phyloP scores from a whole-genome alignment of 2,888 invertebrate species.

The Bruchidius siliquastri region DNA sequence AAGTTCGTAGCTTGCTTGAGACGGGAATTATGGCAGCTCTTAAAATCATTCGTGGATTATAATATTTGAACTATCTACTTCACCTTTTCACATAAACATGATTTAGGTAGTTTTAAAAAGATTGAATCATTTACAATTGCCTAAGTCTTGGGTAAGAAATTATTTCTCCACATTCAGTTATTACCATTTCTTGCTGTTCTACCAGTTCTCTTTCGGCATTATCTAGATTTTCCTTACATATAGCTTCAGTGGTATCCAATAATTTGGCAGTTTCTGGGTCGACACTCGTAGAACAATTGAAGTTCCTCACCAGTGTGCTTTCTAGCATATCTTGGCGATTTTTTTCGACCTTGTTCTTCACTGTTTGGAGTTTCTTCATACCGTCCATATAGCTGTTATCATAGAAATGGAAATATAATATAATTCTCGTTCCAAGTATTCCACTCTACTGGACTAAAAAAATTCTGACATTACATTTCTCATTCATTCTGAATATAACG shows the following conservation, averaged over 20 bases:
- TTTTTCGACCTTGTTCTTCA: conserved; percentile 18
- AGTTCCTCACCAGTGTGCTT: conserved; percentile 18
- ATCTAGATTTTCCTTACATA: conserved; percentile 23
- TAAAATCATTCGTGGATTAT: too few relatives aligned
- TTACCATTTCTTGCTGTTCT: conserved; percentile 34
- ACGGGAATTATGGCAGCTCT: too few relatives aligned
- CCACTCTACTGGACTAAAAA: too few relatives aligned
- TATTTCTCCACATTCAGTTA: too few relatives aligned
- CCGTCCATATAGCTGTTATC: conserved; percentile 14
- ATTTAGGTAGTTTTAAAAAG: neutral
- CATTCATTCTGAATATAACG: too few relatives aligned
- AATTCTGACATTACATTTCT: too few relatives aligned
- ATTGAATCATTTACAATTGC: too few relatives aligned
- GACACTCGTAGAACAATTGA: conserved; percentile 5
- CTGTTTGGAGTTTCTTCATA: conserved; percentile 16
- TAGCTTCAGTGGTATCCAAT: conserved; percentile 9
- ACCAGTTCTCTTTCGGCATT: conserved; percentile 23
- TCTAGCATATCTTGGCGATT: conserved; percentile 20
- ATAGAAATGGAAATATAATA: neutral
- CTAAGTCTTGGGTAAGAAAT: too few relatives aligned
- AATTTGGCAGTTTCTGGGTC: conserved; percentile 4
- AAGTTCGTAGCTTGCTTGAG: too few relatives aligned
- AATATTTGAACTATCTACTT: too few relatives aligned
- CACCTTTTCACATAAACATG: too few relatives aligned
- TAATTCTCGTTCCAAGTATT: neutral